A percentile compares a stretch with the other conserved stretches of the same genome.
Conservation (phyloP, 2,113 vertebrate species). For the Myotis lucifugus region DNA sequence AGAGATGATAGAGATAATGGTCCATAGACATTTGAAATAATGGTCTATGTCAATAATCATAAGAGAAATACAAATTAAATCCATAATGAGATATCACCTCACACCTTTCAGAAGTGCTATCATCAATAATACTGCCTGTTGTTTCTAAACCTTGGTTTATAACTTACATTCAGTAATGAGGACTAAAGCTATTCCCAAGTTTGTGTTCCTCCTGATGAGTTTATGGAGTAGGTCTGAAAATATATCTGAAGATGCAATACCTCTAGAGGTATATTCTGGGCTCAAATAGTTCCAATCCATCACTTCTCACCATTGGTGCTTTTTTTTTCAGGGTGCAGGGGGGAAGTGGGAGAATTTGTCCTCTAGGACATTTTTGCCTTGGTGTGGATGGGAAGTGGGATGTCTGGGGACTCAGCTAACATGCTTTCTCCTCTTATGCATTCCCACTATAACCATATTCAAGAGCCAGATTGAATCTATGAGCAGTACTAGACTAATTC, state of each 20-base stretch:
- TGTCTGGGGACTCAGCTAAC: neutral
- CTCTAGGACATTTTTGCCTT: neutral
- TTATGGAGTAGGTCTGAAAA: neutral
- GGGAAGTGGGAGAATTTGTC: neutral
- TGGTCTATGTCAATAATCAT: neutral
- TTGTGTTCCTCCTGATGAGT: neutral
- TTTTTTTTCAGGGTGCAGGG: neutral
- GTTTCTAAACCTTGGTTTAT: neutral
- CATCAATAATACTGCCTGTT: neutral
- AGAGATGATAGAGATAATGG: neutral
- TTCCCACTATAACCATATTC: neutral
- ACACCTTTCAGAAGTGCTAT: neutral
- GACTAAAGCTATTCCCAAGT: neutral
- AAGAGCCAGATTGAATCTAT: neutral
- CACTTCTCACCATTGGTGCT: neutral
- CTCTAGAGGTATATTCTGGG: neutral
- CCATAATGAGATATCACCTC: neutral
- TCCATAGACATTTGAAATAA: neutral
- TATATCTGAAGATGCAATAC: neutral
- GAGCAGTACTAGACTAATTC: constrained; percentile 12
- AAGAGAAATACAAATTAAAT: neutral
- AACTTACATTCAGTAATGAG: neutral
- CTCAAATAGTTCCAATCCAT: neutral
- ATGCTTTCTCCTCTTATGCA: neutral
- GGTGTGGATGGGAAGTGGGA: neutral